Evolutionary conservation across 2,888 invertebrate genomes (phyloP), one percentile per base, ranked within the genome.

Genomic region (Stenolophus ochropezus): DNA sequence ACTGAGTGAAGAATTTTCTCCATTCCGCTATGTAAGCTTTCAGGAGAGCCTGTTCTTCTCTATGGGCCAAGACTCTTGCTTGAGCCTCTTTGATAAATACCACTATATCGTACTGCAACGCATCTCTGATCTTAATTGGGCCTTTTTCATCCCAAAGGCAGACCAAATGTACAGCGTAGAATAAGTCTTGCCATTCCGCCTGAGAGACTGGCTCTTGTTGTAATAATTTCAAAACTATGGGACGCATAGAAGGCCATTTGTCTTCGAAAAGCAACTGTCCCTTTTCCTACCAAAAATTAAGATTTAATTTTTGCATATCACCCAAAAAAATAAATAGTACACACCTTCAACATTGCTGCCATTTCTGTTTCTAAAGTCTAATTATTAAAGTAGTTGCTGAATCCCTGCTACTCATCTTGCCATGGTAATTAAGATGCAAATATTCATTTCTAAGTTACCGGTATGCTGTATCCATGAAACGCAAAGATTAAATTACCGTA

Each of bases 111-210:
- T 96, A 95, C 86, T 96, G 96, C 8, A 99, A 91, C 23, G 96
- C 96, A 87, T 96, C 95, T 86, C 96, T 92, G 56, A 99, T 93
- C 89, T 97, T 98, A 61, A 93, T 92, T 0, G 97, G 94, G 0
- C 97, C 97, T 89, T 97, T 96, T 86, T 98, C 98, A 90, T 99
- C 98, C 99, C 99, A 99, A 82, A 98, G 90, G 89, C 98, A 98
- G 11, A 99, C 97, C 83, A 96, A 93, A 90, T 99, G 98, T 14
- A 99, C 97, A 81, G 96, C 94, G 90, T 96, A 98, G 90, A 99
- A 99, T 69, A 99, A 91, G 89, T 98, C 97, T 88, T 99, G 99
- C 99, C 99, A 99, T 92, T 99, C 98, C 83, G 92, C 92, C 86
- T 97, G 96, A 11, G 96, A 95, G 0, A 99, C 98, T 4, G 96